These are phyloP conservation scores for Sminthurinus aureus DNA, from an alignment of 2,888 invertebrate genomes.

Conservation along the genomic window DNA sequence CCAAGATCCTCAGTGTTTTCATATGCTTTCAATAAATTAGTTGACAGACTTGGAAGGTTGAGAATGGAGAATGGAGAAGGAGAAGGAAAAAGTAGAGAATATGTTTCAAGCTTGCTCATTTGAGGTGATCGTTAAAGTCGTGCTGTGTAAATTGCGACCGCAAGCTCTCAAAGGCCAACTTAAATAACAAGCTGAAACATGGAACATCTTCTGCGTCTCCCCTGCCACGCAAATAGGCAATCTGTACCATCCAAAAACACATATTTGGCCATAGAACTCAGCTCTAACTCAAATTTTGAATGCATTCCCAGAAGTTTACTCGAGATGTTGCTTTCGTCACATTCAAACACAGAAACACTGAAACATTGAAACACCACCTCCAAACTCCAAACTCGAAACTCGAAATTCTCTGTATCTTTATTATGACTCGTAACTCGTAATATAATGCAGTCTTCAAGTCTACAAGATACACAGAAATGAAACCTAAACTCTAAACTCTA, in stretches of 20 bases:
- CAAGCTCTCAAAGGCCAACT: conserved; percentile 26
- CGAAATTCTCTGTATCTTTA: not conserved
- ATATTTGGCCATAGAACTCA: not conserved
- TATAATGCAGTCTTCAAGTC: too few species aligned
- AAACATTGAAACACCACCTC: not conserved
- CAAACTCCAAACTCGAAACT: not conserved
- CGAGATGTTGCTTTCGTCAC: conserved; percentile 7
- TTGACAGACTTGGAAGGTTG: not conserved
- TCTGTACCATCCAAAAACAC: not conserved
- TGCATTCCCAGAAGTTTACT: not conserved
- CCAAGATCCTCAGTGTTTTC: not conserved
- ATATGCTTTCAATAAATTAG: conserved; percentile 29
- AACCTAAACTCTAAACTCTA: too few species aligned
- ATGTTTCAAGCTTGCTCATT: conserved; percentile 13
- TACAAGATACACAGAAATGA: too few species aligned
- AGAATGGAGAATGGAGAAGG: too few species aligned
- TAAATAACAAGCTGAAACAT: conserved; percentile 8
- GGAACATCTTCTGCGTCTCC: not conserved
- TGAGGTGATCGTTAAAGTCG: conserved; percentile 13
- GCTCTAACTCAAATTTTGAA: not conserved
- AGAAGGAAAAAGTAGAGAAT: not conserved
- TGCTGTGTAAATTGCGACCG: conserved; percentile 22
- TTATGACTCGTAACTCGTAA: too few species aligned
- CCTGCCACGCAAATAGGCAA: conserved; percentile 12
- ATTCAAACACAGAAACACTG: not conserved